These are phyloP conservation scores for Panulirus ornatus DNA, from an alignment of 1,140 invertebrate genomes.

Conservation along the genomic window DNA sequence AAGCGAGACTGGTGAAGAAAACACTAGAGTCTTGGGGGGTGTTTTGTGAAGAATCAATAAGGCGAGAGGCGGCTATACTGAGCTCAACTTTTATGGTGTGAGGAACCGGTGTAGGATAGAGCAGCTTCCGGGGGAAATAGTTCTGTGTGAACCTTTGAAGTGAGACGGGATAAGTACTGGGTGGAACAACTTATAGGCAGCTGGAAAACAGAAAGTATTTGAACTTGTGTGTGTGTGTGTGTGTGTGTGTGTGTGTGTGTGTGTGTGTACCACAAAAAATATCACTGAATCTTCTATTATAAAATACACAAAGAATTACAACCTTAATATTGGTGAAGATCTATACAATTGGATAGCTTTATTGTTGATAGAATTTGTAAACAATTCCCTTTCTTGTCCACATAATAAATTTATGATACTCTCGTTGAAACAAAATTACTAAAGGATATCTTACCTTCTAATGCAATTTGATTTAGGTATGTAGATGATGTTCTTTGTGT, in stretches of 20 bases:
- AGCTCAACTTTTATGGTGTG: not conserved
- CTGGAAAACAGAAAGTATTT: not conserved
- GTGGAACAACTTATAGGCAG: not conserved
- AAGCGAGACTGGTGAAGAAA: conserved; percentile 21
- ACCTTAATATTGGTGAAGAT: too few relatives aligned
- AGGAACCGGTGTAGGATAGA: not conserved
- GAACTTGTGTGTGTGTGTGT: not conserved
- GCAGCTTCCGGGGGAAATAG: not conserved
- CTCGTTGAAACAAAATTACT: too few relatives aligned
- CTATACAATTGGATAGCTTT: too few relatives aligned
- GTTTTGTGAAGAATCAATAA: conserved; percentile 39
- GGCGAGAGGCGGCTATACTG: not conserved
- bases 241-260: not conserved
- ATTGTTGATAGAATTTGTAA: too few relatives aligned
- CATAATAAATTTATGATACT: too few relatives aligned
- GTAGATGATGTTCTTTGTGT: too few relatives aligned
- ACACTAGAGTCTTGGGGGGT: not conserved
- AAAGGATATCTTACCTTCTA: too few relatives aligned
- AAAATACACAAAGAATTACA: too few relatives aligned
- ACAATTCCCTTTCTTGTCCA: too few relatives aligned
- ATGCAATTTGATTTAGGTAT: too few relatives aligned
- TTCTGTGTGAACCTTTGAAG: not conserved
- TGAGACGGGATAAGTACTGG: not conserved
- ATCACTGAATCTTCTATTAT: too few relatives aligned
- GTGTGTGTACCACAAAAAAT: too few relatives aligned